Percentiles rank a stretch among this genome's conserved stretches.
These are phyloP conservation scores for Dyspetes luteomarginatus DNA, from an alignment of 2,888 invertebrate genomes.

Conservation along the genomic window DNA sequence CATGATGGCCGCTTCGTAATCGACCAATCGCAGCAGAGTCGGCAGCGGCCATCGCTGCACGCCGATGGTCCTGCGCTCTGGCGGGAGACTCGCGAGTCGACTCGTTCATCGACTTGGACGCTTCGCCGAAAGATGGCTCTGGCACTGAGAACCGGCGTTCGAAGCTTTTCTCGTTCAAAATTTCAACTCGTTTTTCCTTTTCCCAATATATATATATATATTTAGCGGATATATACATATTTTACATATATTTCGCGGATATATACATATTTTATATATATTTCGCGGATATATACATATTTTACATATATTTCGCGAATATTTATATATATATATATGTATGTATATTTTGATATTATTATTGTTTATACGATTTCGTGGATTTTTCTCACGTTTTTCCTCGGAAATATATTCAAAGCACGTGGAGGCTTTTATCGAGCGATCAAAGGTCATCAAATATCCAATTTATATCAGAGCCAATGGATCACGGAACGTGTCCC, in stretches of 20 bases:
- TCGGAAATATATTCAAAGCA: too few species aligned
- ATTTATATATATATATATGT: too few species aligned
- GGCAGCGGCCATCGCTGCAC: slow-evolving; percentile 77
- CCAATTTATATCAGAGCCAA: too few species aligned
- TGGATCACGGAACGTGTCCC: too few species aligned
- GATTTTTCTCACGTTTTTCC: not conserved
- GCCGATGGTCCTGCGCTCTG: slow-evolving; percentile 76
- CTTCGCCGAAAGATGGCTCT: slow-evolving; percentile 77
- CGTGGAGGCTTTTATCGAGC: not conserved
- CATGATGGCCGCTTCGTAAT: slow-evolving; percentile 84
- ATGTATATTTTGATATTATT: too few species aligned
- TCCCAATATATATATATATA: not conserved
- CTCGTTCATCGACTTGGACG: slow-evolving; percentile 64
- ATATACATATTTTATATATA: too few species aligned
- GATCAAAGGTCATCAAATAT: too few species aligned
- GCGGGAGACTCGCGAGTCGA: slow-evolving; percentile 69
- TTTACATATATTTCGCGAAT: too few species aligned
- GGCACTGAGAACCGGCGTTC: slow-evolving; percentile 63
- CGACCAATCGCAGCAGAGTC: slow-evolving; percentile 82
- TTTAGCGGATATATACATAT: too few species aligned
- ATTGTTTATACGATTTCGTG: too few species aligned
- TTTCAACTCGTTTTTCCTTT: not conserved
- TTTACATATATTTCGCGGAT: too few species aligned
- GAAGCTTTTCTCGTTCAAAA: not conserved
- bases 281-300: too few species aligned